Percentiles rank a stretch among this genome's conserved stretches.
Conservation (phyloP, 2,797 vertebrate genomes). For the Rhabdomys pumilio region DNA sequence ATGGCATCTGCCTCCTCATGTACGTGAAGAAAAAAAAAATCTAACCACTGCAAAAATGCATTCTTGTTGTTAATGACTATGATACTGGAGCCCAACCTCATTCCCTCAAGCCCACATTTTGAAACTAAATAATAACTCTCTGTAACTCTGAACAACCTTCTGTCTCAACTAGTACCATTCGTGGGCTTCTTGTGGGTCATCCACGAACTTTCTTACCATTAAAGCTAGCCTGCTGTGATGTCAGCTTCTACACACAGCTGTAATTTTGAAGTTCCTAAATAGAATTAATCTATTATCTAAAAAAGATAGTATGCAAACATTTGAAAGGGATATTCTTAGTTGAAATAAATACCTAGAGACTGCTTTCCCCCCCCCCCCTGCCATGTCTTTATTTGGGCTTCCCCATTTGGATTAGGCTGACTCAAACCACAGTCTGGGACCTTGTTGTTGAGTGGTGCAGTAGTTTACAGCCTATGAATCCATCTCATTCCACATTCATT, state of each 20-base stretch:
- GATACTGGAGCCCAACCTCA: not conserved
- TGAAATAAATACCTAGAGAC: not conserved
- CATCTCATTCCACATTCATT: not conserved
- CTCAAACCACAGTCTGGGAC: not conserved
- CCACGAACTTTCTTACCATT: not conserved
- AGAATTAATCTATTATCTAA: constrained; percentile 14
- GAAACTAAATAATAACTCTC: constrained; percentile 1
- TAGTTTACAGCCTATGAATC: not conserved
- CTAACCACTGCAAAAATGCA: not conserved
- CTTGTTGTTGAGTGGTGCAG: not conserved
- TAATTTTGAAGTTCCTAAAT: not conserved
- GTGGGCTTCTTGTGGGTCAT: not conserved
- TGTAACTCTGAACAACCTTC: not conserved
- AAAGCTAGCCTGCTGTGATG: not conserved
- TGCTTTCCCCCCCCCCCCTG: rapidly evolving
- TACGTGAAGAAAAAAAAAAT: not conserved
- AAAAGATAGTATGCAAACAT: not conserved
- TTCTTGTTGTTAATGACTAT: constrained; percentile 1
- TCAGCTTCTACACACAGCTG: not conserved
- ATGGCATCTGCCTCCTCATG: not conserved
- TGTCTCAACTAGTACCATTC: not conserved
- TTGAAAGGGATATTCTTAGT: not conserved
- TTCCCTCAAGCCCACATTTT: not conserved
- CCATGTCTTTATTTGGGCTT: not conserved
- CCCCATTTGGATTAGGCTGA: not conserved